Evolutionary conservation across 2,888 invertebrate species (phyloP), one percentile per base, ranked within the genome.

Genomic region (Rhingia rostrata): DNA sequence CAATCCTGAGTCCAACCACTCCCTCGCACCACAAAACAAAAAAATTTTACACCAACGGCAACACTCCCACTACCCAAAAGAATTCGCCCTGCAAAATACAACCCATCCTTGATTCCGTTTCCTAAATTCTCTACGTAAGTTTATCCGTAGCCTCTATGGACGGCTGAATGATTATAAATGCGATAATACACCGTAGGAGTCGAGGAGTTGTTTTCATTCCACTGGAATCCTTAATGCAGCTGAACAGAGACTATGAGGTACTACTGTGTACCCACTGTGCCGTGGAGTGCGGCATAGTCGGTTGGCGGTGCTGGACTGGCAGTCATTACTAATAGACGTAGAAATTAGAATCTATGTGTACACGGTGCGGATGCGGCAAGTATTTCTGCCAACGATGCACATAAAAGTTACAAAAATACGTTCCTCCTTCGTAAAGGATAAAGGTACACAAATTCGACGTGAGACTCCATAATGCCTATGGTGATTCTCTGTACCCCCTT

Each of bases 111-210:
- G 4, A 1, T 6, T 39, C 43, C 4, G 51, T 14, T 54, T 54
- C 39, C 61, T 54, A 56, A 82, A 77, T 64, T 64, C 63, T 69
- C 63, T 51, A 39, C 64, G 43, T 53, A 60, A 60, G 45, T 51
- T 64, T 75, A 74, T 70, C 39, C 69, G 35, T 67, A 70, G 64
- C 64, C 70, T 66, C 80, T 80, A 74, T 61, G 84, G 80, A 84
- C 74, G 80, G 66, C 61, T 84, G 84, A 84, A 84, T 84, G 84
- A 84, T 84, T 84, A 84, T 84, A 84, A 84, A 84, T 84, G 84
- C 84, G 80, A 84, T 84, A 84, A 84, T 80, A 75, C 56, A 70
- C 84, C 47, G 64, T 64, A 80, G 69, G 70, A 64, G 69, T 64
- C 58, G 58, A 60, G 64, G 47, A 53, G 58, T 63, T 74, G 41